These are phyloP conservation scores for Xenops minutus DNA, from an alignment of 2,797 vertebrate species.

Conservation along the genomic window DNA sequence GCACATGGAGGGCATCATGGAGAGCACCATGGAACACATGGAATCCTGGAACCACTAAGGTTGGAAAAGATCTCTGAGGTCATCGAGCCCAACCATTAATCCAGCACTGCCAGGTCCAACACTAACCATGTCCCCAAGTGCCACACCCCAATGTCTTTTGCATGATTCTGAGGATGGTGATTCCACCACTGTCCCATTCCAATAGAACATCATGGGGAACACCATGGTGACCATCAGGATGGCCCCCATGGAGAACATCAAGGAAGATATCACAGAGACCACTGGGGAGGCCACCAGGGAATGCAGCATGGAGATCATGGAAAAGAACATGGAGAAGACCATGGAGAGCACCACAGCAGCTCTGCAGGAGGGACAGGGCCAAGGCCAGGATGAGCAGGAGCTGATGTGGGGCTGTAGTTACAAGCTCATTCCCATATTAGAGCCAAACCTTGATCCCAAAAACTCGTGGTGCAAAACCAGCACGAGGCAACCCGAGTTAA, in stretches of 20 bases:
- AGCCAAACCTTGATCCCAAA: neutral
- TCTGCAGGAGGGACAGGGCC: fast-evolving
- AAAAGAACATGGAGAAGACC: neutral
- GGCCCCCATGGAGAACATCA: too few species aligned
- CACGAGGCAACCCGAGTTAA: fast-evolving
- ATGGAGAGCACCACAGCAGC: fast-evolving
- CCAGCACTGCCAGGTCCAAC: too few species aligned
- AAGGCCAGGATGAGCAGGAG: fast-evolving
- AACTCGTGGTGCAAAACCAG: neutral
- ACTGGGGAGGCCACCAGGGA: neutral
- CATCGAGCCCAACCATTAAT: neutral
- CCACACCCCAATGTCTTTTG: too few species aligned
- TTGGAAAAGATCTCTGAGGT: neutral
- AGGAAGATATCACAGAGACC: neutral
- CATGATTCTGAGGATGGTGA: neutral
- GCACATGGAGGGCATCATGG: neutral
- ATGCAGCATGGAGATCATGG: neutral
- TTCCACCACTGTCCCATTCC: too few species aligned
- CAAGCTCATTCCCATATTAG: neutral
- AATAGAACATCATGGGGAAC: neutral
- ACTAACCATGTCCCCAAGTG: too few species aligned
- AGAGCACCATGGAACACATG: neutral
- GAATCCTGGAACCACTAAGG: neutral
- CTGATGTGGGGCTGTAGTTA: neutral
- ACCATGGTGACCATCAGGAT: neutral